Evolutionary conservation across 2,888 invertebrate genomes (phyloP).

Genomic region (Acleris cristana): DNA sequence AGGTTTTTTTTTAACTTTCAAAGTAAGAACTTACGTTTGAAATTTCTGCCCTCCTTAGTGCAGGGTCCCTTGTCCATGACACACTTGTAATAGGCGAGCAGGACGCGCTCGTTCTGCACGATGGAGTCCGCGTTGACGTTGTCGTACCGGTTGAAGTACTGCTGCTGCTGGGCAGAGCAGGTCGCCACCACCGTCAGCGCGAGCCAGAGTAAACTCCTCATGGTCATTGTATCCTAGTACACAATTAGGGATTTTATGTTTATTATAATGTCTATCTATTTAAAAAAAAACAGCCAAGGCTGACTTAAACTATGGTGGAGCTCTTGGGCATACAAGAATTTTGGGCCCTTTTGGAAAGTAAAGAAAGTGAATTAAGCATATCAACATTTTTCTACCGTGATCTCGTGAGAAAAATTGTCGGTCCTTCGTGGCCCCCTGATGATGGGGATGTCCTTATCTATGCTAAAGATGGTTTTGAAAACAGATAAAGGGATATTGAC

Average conservation of each 20-base stretch:
- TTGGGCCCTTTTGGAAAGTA: too few relatives aligned
- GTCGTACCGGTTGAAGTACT: constrained; percentile 66
- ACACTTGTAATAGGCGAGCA: constrained; percentile 77
- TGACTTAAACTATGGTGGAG: too few relatives aligned
- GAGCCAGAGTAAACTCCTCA: constrained; percentile 61
- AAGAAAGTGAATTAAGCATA: too few relatives aligned
- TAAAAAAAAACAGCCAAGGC: too few relatives aligned
- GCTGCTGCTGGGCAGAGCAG: constrained; percentile 57
- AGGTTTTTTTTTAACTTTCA: background rate
- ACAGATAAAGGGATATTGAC: too few relatives aligned
- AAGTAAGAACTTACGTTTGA: constrained; percentile 66
- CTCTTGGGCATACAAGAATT: too few relatives aligned
- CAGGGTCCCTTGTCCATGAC: constrained; percentile 81
- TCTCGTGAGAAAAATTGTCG: too few relatives aligned
- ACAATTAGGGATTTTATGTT: background rate
- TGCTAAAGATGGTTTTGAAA: too few relatives aligned
- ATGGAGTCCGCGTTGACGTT: constrained; percentile 77
- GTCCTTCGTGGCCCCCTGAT: too few relatives aligned
- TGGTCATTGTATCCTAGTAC: constrained; percentile 51
- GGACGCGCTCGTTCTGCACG: constrained; percentile 74
- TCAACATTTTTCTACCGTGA: too few relatives aligned
- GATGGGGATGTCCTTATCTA: too few relatives aligned
- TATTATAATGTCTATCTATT: background rate
- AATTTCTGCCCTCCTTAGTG: constrained; percentile 77
- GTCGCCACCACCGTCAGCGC: constrained; percentile 69